Base-by-base conservation (phyloP, 2,113 vertebrate genomes). In the Cyphomyrus plagiostoma region DNA sequence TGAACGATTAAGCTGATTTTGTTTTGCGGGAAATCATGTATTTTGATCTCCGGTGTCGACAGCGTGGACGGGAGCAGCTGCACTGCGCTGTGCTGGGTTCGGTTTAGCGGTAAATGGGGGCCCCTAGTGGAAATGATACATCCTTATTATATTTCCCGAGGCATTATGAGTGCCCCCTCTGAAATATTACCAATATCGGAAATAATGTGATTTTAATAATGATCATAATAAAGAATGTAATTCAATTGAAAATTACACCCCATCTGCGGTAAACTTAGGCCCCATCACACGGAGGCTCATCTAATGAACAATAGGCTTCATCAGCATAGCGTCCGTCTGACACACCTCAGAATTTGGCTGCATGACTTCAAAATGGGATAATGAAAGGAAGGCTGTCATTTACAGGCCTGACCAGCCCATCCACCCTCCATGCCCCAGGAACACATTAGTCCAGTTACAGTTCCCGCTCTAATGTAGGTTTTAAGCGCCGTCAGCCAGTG, bases 71-170 rank as follows among this genome's bases (percentile, higher is more conserved):
- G 0, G 26, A 15, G 70, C 82, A 23, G 88, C 26, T 30, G 19
- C 10, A 56, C 19, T 58, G 4, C 7, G n/a, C 50, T n/a, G 26
- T 9, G 17, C 15, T 2, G 19, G 11, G 70, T 52, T 82, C 3
- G 39, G 15, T 50, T 84, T 26, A 4, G 48, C 50, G 91, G 86
- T 90, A 88, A 90, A 92, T 93, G 93, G 88, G 90, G 90, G 88
- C 93, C 92, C 90, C 93, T 92, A 93, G 92, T 93, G 93, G 93
- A 92, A 88, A 88, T 17, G 77, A 66, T 7, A 89, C 21, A 87
- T 50, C 48, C 90, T 82, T 45, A 48, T 87, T 49, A 58, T 23
- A 58, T 42, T 26, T 21, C 45, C 9, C 2, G 10, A 53, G n/a
- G 19, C 50, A 42, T 49, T 50, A 52, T 30, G 35, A 88, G 30